Evolutionary conservation across 2,888 invertebrate genomes (phyloP).

Genomic region (Melitaea athalia): DNA sequence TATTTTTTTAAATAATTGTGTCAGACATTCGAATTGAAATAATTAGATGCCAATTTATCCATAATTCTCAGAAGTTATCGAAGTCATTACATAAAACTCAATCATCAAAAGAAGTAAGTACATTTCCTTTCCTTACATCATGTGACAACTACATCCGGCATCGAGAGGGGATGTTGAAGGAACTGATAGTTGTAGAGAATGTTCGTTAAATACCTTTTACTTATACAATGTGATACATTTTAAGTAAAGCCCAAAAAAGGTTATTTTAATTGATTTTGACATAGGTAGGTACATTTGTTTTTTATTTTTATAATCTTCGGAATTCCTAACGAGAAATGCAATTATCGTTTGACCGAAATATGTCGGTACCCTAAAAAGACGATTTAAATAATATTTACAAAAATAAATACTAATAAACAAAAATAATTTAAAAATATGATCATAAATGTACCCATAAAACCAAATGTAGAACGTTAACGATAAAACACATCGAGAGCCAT

Average conservation of each 20-base stretch:
- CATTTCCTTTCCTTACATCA: constrained; percentile 15
- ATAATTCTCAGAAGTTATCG: constrained; percentile 6
- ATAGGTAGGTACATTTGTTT: too few species aligned
- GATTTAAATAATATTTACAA: too few species aligned
- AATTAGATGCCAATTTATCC: neutral
- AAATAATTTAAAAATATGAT: too few species aligned
- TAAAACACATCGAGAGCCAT: neutral
- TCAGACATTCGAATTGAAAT: neutral
- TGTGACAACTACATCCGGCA: constrained; percentile 9
- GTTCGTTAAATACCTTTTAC: constrained; percentile 13
- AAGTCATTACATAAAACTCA: constrained; percentile 20
- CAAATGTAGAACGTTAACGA: neutral
- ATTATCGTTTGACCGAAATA: too few species aligned
- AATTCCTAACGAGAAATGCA: too few species aligned
- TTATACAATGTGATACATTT: neutral
- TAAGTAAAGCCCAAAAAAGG: too few species aligned
- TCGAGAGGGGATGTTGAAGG: constrained; percentile 15
- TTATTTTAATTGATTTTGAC: too few species aligned
- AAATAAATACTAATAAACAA: too few species aligned
- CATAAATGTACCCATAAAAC: neutral
- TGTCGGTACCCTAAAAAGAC: too few species aligned
- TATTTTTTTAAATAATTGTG: too few species aligned
- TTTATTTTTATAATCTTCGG: too few species aligned
- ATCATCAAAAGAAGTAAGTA: constrained; percentile 11
- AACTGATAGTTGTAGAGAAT: constrained; percentile 15